Evolutionary conservation across 2,797 vertebrate species (phyloP), one percentile per base, ranked within the genome.

Genomic region (Falco columbarius): DNA sequence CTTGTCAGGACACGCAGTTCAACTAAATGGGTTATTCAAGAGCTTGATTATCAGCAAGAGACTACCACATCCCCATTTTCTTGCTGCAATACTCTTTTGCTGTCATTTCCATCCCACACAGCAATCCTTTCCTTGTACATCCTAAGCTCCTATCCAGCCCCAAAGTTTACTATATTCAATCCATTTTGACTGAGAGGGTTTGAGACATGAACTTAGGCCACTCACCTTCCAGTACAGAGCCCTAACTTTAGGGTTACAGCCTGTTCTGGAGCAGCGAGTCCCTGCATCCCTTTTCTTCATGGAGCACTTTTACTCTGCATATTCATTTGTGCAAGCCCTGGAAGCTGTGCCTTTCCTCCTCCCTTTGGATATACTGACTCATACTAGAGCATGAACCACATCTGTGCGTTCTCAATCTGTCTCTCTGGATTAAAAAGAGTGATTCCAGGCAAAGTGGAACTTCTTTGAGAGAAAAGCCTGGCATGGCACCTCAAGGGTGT

Each of bases 381-480:
- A 55, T 21, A 58, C 18, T 21, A 34, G 29, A 54, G 75, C 8
- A 68, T 19, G 24, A 93, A 24, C 30, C 52, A 52, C 55, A 76
- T 66, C 80, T 51, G 49, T 0, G 0, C 0, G 1, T 72, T 86
- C 82, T 29, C 29, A 42, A 24, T 73, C 70, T 5, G 0, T 59
- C 89, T 59, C 89, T 74, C 61, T 66, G 68, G 47, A 74, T 73
- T 32, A 84, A n/a, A 10, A 77, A 81, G 47, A 81, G 58, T 38
- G 70, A 74, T 63, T 86, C 44, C 44, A 56, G 54, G 27, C 0
- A 0, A 90, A 15, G 24, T 23, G 36, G 49, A 86, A 77, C 22
- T 40, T 32, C 68, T 75, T 12, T 66, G 47, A 93, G 49, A 91
- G 32, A 84, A 92, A 77, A 88, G 29, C 26, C 55, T 75, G 71